Percentiles rank a stretch among this genome's conserved stretches.
Evolutionary conservation across 2,888 invertebrate species (phyloP).

Genomic region (Helleia helle): DNA sequence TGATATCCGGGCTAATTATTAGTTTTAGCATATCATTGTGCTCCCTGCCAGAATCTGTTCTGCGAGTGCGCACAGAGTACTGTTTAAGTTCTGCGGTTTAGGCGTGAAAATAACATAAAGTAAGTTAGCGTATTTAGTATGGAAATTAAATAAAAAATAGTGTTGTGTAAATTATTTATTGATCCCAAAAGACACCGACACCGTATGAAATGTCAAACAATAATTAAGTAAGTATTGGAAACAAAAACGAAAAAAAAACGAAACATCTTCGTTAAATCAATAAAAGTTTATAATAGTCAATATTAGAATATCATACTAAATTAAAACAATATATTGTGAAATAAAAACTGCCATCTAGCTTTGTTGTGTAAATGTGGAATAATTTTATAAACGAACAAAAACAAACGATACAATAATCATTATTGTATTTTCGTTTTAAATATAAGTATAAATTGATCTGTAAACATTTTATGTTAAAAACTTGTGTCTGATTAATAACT

Average conservation of each 20-base stretch:
- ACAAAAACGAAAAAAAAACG: slow-evolving; percentile 5
- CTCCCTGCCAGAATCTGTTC: neutral
- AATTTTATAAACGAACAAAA: neutral
- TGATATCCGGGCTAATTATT: too few species aligned
- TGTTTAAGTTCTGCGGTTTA: too few species aligned
- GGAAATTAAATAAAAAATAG: slow-evolving; percentile 4
- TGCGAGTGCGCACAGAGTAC: too few species aligned
- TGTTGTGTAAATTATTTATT: slow-evolving; percentile 26
- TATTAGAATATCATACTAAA: neutral
- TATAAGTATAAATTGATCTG: too few species aligned
- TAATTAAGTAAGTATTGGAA: slow-evolving; percentile 1
- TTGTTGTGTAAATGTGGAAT: neutral
- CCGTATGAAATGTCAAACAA: slow-evolving; percentile 25
- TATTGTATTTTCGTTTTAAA: slow-evolving; percentile 1
- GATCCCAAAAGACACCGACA: slow-evolving; percentile 43
- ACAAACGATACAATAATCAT: neutral
- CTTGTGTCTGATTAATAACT: too few species aligned
- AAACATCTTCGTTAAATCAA: slow-evolving; percentile 10
- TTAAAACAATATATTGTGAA: slow-evolving; percentile 9
- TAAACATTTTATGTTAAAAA: too few species aligned
- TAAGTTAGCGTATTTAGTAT: too few species aligned
- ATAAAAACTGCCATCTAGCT: neutral
- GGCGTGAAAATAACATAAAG: too few species aligned
- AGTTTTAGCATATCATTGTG: slow-evolving; percentile 9
- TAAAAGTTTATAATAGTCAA: slow-evolving; percentile 8